These are phyloP conservation scores for Macropis europaea DNA, from an alignment of 2,888 invertebrate genomes.

Conservation along the genomic window DNA sequence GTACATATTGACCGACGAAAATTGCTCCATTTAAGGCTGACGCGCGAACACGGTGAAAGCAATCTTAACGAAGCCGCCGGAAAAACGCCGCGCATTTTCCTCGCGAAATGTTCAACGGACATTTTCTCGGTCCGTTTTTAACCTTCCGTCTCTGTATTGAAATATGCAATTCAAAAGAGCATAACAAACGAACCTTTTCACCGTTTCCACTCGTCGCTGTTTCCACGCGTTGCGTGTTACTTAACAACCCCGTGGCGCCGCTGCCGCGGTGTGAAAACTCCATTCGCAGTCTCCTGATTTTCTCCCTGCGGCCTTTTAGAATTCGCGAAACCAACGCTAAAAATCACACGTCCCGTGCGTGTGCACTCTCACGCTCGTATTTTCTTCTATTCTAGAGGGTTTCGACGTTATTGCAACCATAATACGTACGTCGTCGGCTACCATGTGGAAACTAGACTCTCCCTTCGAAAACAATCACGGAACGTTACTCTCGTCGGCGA, in stretches of 20 bases:
- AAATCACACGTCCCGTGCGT: too few species aligned
- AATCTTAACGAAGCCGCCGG: constrained; percentile 15
- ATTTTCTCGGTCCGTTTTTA: background rate
- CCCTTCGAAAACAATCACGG: constrained; percentile 1
- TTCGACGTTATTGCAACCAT: background rate
- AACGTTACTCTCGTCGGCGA: background rate
- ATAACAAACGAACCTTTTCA: constrained; percentile 27
- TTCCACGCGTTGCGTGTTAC: background rate
- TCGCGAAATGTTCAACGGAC: background rate
- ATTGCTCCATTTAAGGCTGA: constrained; percentile 1
- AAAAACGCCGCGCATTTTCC: background rate
- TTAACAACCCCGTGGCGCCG: too few species aligned
- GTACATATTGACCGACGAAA: constrained; percentile 1
- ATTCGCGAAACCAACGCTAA: background rate
- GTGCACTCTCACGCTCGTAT: constrained; percentile 1
- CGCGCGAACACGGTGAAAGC: background rate
- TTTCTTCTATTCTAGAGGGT: background rate
- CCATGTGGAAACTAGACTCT: background rate
- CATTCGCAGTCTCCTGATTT: background rate
- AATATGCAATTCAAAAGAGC: constrained; percentile 27
- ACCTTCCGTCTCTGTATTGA: constrained; percentile 12
- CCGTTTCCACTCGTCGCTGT: background rate
- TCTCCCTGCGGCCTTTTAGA: background rate
- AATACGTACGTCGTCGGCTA: constrained; percentile 1
- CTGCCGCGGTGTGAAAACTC: background rate